phyloP scores from a whole-genome alignment of 1,140 invertebrate species.

The Euglossa dilemma region DNA sequence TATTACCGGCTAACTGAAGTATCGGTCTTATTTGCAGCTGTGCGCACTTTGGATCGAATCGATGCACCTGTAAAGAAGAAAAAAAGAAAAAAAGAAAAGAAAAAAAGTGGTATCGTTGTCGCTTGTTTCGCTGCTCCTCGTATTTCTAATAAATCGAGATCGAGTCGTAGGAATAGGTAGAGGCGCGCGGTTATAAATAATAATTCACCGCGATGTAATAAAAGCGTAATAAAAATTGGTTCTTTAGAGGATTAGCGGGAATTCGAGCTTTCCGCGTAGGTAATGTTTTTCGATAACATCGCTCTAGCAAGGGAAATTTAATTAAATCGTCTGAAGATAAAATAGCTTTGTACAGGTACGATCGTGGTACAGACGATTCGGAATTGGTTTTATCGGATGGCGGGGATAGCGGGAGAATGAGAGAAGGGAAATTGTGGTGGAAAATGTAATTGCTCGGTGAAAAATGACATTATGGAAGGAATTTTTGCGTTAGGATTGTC shows the following conservation, averaged over 20 bases:
- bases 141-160: background rate
- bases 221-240: background rate
- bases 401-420: too few relatives aligned
- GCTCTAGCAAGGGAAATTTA: too few relatives aligned
- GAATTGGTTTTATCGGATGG: background rate
- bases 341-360: too few relatives aligned
- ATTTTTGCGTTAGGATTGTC: constrained; percentile 15
- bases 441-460: background rate
- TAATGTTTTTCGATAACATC: too few relatives aligned
- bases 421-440: background rate
- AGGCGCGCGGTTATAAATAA: too few relatives aligned
- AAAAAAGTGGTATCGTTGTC: background rate
- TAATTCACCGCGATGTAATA: background rate
- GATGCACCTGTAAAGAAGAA: background rate
- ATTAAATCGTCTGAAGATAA: too few relatives aligned
- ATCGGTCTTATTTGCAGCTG: background rate
- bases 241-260: background rate
- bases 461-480: background rate
- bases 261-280: background rate
- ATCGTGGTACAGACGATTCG: too few relatives aligned
- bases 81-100: too few relatives aligned
- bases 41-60: background rate
- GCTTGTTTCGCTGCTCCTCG: background rate
- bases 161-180: background rate
- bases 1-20: too few relatives aligned